Base-by-base conservation (phyloP, 2,888 invertebrate species). In the Anorthoa munda region DNA sequence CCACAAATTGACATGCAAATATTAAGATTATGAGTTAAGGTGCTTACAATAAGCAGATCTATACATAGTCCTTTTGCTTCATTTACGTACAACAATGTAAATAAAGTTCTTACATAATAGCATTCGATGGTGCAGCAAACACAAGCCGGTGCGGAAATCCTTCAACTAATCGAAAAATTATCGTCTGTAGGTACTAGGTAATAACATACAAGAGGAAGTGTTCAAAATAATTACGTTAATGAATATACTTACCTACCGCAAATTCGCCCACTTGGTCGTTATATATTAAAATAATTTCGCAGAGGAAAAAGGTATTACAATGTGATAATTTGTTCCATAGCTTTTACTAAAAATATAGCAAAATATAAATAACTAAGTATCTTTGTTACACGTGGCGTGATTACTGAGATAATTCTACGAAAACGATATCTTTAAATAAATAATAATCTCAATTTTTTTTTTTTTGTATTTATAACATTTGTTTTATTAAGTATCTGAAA, bases 131-230 rank as follows among this genome's bases (percentile, higher is more conserved):
- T 53, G 48, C 53, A 53, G 17, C 26, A 60, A 55, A 69, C 45
- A 46, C 13, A 15, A 39, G n/a, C 12, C 1, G 15, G 21, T n/a
- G 26, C 50, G 55, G 79, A 72, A 66, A 50, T 61, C 9, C 23
- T 50, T 15, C 11, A 1, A 31, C 31, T 31, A 31, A 21, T 48
- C 21, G 26, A 9, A 39, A 46, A 64, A 46, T 58, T 23, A 31
- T 64, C 5, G 12, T 39, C 12, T 21, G 18, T 15, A 1, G 12
- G n/a, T 17, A n/a, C n/a, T 53, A n/a, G n/a, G n/a, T n/a, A n/a
- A n/a, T n/a, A n/a, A n/a, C n/a, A 4, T 21, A 26, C 4, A 15
- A 21, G 12, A 72, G 61, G 75, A 75, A 75, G 12, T 21, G 13
- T 39, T 55, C 0, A 39, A 5, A 31, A 53, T 39, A 39, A 48